Conservation (phyloP, 2,888 invertebrate genomes). For the Hirtodrosophila confusa region DNA sequence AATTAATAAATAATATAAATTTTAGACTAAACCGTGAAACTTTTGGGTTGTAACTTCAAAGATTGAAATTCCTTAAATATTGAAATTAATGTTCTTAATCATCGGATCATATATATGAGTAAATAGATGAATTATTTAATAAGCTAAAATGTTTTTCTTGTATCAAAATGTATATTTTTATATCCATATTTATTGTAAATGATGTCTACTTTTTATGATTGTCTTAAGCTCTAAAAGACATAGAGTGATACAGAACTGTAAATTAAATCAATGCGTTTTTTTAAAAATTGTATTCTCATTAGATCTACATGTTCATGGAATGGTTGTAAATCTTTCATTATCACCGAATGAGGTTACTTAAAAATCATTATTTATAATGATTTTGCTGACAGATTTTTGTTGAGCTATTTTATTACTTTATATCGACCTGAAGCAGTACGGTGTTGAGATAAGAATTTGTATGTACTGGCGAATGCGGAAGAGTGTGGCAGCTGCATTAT, state of each 20-base stretch:
- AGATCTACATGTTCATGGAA: slow-evolving; percentile 21
- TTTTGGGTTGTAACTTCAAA: too few species aligned
- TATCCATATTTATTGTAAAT: not conserved
- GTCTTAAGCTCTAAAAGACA: slow-evolving; percentile 2
- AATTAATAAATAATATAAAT: too few species aligned
- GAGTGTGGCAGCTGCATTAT: slow-evolving; percentile 55
- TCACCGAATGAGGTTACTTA: slow-evolving; percentile 17
- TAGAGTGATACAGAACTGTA: not conserved
- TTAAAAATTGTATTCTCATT: slow-evolving; percentile 18
- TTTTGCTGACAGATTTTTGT: slow-evolving; percentile 10
- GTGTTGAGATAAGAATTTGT: slow-evolving; percentile 54
- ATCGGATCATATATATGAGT: too few species aligned
- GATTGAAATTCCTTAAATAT: too few species aligned
- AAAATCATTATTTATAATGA: slow-evolving; percentile 11
- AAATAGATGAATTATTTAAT: too few species aligned
- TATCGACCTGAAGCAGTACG: slow-evolving; percentile 68
- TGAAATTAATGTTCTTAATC: too few species aligned
- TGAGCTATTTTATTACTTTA: slow-evolving; percentile 52
- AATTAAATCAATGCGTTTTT: slow-evolving; percentile 12
- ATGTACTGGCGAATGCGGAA: slow-evolving; percentile 48
- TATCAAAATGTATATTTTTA: slow-evolving; percentile 5
- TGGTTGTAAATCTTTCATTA: slow-evolving; percentile 27
- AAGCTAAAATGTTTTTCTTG: not conserved
- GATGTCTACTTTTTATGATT: slow-evolving; percentile 2
- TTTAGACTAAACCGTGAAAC: too few species aligned